Percentiles rank a stretch among this genome's conserved stretches.
These are phyloP conservation scores for Drosophila pseudoananassae DNA, from an alignment of 1,140 invertebrate species.

Conservation along the genomic window DNA sequence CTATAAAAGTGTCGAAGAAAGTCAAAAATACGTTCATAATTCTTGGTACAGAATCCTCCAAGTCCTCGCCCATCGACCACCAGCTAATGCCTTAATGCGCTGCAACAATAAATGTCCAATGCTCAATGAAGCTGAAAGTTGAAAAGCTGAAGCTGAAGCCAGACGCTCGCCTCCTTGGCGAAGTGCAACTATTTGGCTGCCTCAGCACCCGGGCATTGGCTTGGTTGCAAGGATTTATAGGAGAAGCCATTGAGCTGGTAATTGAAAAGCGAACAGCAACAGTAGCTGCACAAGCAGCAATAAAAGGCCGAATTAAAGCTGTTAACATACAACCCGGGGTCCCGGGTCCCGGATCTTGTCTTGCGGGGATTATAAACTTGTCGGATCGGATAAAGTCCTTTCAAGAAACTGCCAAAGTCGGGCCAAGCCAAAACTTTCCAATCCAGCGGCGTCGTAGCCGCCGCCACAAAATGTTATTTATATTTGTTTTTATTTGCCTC, in stretches of 20 bases:
- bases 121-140: slow-evolving; percentile 65
- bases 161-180: slow-evolving; percentile 37
- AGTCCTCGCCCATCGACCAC: slow-evolving; percentile 8
- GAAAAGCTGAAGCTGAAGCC: slow-evolving; percentile 36
- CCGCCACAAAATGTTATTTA: slow-evolving; percentile 54
- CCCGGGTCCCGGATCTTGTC: slow-evolving; percentile 35
- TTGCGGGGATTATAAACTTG: slow-evolving; percentile 41
- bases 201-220: slow-evolving; percentile 21
- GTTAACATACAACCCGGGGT: slow-evolving; percentile 51
- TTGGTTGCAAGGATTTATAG: slow-evolving; percentile 25
- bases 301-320: slow-evolving; percentile 65
- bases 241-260: slow-evolving; percentile 62
- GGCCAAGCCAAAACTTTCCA: neutral
- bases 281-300: slow-evolving; percentile 33
- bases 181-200: slow-evolving; percentile 59
- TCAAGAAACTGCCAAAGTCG: slow-evolving; percentile 16
- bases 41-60: slow-evolving; percentile 19
- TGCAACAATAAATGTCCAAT: slow-evolving; percentile 75
- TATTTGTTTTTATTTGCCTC: slow-evolving; percentile 70
- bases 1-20: slow-evolving; percentile 71
- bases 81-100: slow-evolving; percentile 59
- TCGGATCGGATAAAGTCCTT: slow-evolving; percentile 15
- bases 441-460: neutral
- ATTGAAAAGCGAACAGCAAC: slow-evolving; percentile 56
- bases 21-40: slow-evolving; percentile 59